Conservation (phyloP, 2,113 vertebrate genomes). For the Sminthopsis crassicaudata region DNA sequence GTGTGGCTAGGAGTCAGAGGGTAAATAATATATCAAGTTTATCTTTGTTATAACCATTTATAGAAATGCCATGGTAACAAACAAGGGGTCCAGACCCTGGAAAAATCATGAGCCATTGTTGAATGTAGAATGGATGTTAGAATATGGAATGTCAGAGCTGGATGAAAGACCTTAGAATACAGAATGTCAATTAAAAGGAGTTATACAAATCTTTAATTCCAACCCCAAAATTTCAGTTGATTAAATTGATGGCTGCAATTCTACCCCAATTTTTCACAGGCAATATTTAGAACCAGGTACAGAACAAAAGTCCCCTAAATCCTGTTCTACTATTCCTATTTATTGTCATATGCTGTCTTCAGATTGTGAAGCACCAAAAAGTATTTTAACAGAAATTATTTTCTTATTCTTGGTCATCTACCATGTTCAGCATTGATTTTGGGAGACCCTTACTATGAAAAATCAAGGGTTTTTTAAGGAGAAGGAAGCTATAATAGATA, state of each 20-base stretch:
- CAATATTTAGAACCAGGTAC: neutral
- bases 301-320: neutral
- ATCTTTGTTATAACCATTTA: slow-evolving; percentile 22
- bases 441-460: neutral
- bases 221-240: neutral
- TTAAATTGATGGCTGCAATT: neutral
- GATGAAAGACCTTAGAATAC: neutral
- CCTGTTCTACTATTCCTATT: neutral
- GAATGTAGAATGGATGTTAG: neutral
- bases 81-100: slow-evolving; percentile 38
- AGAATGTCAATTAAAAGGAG: neutral
- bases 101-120: neutral
- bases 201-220: neutral
- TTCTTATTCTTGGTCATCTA: neutral
- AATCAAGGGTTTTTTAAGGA: neutral
- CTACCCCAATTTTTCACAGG: neutral
- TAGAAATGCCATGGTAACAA: slow-evolving; percentile 57
- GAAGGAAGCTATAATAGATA: neutral
- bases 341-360: neutral
- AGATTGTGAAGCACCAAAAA: neutral
- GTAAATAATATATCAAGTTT: slow-evolving; percentile 29
- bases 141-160: neutral
- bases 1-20: slow-evolving; percentile 35
- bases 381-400: neutral
- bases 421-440: neutral